Conservation (phyloP, 2,113 vertebrate species). For the Struthidea cinerea region DNA sequence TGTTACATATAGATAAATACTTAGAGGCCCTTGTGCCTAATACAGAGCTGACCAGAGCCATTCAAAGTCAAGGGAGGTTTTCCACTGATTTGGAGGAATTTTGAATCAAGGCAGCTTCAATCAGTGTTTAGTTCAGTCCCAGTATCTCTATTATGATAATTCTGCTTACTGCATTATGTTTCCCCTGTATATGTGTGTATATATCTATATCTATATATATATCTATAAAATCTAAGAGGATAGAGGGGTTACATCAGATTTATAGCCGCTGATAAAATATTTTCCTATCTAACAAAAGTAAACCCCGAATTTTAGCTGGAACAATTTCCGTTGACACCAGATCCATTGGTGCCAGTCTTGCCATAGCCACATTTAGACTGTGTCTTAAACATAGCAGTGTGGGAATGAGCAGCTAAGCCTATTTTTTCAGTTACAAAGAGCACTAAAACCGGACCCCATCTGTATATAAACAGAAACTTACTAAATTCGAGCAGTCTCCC, state of each 20-base stretch:
- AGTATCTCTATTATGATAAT: neutral
- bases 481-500: neutral
- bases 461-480: constrained; percentile 24
- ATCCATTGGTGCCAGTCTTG: neutral
- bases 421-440: neutral
- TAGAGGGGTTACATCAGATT: neutral
- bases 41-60: neutral
- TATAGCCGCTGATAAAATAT: neutral
- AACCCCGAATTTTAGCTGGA: neutral
- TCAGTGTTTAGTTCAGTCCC: neutral
- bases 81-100: neutral
- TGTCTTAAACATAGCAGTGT: neutral
- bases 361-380: neutral
- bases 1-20: neutral
- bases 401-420: neutral
- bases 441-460: neutral
- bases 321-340: neutral
- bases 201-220: neutral
- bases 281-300: neutral
- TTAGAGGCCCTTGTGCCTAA: neutral
- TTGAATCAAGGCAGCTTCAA: neutral
- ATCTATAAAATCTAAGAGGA: neutral
- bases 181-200: neutral
- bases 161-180: neutral
- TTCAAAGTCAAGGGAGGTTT: neutral